Conservation (phyloP, 2,888 invertebrate species). For the Vannuccia rotundouncinata region DNA sequence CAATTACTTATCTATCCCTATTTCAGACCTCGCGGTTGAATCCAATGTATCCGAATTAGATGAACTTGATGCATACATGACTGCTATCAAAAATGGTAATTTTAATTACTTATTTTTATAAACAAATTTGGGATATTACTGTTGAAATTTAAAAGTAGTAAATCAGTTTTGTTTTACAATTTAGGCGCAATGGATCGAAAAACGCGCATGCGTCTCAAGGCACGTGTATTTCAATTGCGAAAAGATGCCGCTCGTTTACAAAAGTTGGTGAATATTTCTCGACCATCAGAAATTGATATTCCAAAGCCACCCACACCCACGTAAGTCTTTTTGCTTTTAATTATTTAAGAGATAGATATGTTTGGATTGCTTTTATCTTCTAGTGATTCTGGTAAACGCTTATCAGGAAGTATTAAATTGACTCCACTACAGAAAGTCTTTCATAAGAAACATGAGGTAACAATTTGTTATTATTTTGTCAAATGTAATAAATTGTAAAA, state of each 20-base stretch:
- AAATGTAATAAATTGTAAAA: background rate
- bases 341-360: background rate
- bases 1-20: too few species aligned
- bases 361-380: background rate
- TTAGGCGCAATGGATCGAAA: background rate
- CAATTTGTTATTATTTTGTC: background rate
- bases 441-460: background rate
- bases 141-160: too few species aligned
- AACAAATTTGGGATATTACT: too few species aligned
- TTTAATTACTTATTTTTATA: too few species aligned
- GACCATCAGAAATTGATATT: background rate
- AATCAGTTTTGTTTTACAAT: background rate
- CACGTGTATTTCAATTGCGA: background rate
- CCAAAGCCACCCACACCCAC: background rate
- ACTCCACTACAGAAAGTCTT: background rate
- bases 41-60: slow-evolving; percentile 59
- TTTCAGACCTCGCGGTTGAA: too few species aligned
- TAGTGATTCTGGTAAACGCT: background rate
- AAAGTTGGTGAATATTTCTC: background rate
- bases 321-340: background rate
- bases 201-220: background rate
- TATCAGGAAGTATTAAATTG: background rate
- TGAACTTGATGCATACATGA: slow-evolving; percentile 76
- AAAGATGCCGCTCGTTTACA: background rate
- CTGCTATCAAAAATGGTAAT: slow-evolving; percentile 55